These are phyloP conservation scores for Xenus cinereus DNA, from an alignment of 2,113 vertebrate genomes.

Conservation along the genomic window DNA sequence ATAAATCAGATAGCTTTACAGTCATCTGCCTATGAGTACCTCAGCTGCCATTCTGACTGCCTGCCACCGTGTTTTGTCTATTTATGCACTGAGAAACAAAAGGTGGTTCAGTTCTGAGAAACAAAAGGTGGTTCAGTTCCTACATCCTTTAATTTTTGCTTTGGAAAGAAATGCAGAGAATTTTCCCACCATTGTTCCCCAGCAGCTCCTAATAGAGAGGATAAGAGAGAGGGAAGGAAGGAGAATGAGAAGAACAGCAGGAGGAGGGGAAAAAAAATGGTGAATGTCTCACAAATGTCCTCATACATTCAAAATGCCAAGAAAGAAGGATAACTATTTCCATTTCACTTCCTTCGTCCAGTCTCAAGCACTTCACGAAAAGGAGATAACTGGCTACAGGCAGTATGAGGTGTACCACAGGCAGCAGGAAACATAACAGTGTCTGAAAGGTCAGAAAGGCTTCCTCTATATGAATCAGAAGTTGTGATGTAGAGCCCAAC, in stretches of 20 bases:
- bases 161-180: background rate
- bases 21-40: background rate
- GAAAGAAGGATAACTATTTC: background rate
- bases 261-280: background rate
- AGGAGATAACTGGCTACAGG: background rate
- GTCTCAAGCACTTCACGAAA: background rate
- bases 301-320: background rate
- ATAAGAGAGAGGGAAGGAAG: background rate
- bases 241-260: background rate
- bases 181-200: background rate
- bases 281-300: background rate
- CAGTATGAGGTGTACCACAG: background rate
- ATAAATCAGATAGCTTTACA: background rate
- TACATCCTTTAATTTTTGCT: background rate
- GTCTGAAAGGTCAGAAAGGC: background rate
- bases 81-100: background rate
- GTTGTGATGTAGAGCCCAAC: background rate
- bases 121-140: background rate
- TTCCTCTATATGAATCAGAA: background rate
- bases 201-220: background rate
- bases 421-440: background rate
- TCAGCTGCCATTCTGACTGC: background rate
- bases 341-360: background rate
- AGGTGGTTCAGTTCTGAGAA: background rate
- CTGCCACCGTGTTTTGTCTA: background rate